phyloP scores from a whole-genome alignment of 2,797 vertebrate genomes.

The Darevskia nairensis region DNA sequence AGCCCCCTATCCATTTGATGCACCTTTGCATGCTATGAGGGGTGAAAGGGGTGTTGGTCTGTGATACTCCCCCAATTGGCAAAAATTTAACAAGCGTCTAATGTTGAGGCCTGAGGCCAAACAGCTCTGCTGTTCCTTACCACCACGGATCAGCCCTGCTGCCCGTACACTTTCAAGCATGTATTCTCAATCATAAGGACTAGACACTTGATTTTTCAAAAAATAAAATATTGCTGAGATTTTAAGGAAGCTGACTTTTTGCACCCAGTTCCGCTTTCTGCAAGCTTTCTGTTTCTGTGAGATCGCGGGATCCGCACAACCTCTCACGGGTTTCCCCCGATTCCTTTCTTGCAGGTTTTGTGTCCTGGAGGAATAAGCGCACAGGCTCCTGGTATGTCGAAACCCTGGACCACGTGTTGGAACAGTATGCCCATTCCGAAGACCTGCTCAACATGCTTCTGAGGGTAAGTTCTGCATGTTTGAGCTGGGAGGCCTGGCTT shows the following conservation, averaged over 20 bases:
- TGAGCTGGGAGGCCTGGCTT: too few species aligned
- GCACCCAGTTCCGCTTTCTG: background rate
- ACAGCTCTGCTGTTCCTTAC: too few species aligned
- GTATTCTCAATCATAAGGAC: background rate
- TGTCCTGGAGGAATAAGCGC: slow-evolving; percentile 88
- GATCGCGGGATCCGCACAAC: rapidly evolving
- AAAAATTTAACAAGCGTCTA: too few species aligned
- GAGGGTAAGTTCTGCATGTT: slow-evolving; percentile 76
- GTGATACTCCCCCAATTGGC: too few species aligned
- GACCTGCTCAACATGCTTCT: slow-evolving; percentile 87
- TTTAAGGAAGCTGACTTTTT: background rate
- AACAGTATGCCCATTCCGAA: slow-evolving; percentile 73
- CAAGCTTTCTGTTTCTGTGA: too few species aligned
- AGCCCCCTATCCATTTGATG: background rate
- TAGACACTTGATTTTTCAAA: background rate
- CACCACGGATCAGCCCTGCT: too few species aligned
- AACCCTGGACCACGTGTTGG: slow-evolving; percentile 83
- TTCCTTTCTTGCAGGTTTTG: slow-evolving; percentile 83
- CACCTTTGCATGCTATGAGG: background rate
- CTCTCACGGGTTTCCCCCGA: background rate
- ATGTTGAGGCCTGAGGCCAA: too few species aligned
- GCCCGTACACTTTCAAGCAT: background rate
- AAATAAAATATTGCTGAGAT: background rate
- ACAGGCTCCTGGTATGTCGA: slow-evolving; percentile 93
- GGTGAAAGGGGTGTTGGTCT: too few species aligned